Conservation (phyloP, 2,113 vertebrate genomes). For the Daubentonia madagascariensis region DNA sequence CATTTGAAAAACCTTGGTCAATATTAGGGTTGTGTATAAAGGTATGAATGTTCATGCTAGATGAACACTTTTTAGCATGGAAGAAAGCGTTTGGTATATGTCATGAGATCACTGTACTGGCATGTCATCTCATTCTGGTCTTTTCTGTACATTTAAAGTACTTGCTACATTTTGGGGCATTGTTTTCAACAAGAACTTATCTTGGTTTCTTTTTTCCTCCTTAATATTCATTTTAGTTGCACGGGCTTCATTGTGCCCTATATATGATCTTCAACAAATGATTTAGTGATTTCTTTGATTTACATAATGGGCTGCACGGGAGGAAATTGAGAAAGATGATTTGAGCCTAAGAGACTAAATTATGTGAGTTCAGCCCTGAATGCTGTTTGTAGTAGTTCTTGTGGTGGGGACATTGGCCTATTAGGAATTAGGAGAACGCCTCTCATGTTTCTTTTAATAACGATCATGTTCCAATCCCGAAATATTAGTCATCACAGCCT, state of each 20-base stretch:
- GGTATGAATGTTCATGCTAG: background rate
- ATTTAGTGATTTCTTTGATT: conserved; percentile 31
- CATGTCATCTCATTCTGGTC: background rate
- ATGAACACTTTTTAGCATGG: background rate
- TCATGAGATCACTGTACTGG: background rate
- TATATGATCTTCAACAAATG: background rate
- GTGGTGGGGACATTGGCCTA: background rate
- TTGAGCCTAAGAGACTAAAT: background rate
- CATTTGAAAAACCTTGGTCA: background rate
- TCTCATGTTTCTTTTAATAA: conserved; percentile 39
- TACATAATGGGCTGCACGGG: background rate
- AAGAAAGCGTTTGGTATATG: background rate
- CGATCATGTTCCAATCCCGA: background rate
- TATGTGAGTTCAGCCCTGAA: background rate
- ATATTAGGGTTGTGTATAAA: background rate
- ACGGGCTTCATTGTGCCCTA: background rate
- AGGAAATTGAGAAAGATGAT: background rate
- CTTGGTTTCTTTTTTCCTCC: background rate
- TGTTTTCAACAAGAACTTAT: background rate
- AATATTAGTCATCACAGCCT: conserved; percentile 25
- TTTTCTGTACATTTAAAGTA: background rate
- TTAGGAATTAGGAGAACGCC: background rate
- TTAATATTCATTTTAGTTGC: background rate
- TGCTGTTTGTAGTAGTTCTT: background rate
- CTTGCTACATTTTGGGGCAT: background rate